Evolutionary conservation across 1,140 invertebrate species (phyloP), one percentile per base, ranked within the genome.

Genomic region (Camponotus floridanus): DNA sequence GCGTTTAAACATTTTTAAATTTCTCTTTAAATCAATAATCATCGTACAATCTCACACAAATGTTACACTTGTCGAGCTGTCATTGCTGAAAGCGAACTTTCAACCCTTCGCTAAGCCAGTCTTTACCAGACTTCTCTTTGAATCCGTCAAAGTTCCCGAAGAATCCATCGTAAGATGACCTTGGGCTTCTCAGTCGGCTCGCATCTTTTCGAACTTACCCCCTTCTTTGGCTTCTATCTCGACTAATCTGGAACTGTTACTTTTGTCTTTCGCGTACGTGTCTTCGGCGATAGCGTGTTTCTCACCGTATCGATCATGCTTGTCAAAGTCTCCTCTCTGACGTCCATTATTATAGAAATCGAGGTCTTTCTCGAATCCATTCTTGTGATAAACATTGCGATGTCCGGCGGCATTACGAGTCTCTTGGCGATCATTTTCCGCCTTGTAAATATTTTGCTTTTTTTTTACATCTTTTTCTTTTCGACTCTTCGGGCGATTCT

Each of bases 381-480:
- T 95, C 62, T 95, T 95, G 71, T 95, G 95, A 93, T 96, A 97
- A 87, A 97, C 96, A 79, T 97, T 97, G 92, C 97, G 97, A 93
- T 96, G 97, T 2, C 97, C 97, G 1, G 95, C 96, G 0, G 95
- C 96, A 86, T 97, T 96, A 83, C 96, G 96, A 18, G 96, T 96
- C 85, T 96, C 96, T 86, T 96, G 96, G 80, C 96, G 96, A 2
- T 94, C 96, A 84, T 96, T 96, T 87, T 96, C 96, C 86, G 96
- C 96, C 18, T 95, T 95, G 76, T 96, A 96, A 74, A 96, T 96
- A 0, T 94, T 94, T 9, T 93, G 96, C 86, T 95, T 94, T 3
- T 95, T 93, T 1, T 93, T 92, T 1, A 70, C 89, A 0, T 76
- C 74, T 39, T 86, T 76, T n/a, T 91, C 73, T 31, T 92, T 86